A percentile compares a stretch with the other conserved stretches of the same genome.
Conservation (phyloP, 1,140 invertebrate genomes). For the Leptinotarsa defecta region DNA sequence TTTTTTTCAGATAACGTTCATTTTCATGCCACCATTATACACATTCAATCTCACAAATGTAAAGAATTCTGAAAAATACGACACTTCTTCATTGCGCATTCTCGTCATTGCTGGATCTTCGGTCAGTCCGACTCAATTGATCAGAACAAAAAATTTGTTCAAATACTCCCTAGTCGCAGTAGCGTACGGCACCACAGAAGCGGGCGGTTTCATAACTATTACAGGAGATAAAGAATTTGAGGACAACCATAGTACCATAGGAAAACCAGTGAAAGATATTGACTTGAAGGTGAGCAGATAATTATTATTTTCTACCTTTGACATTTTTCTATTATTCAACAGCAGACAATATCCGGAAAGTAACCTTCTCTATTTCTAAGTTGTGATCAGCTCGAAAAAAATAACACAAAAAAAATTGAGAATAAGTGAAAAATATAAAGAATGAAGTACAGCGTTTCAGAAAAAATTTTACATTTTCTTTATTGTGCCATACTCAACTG, state of each 20-base stretch:
- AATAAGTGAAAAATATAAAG: no score
- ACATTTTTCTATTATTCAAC: no score
- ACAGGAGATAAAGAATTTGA: conserved; percentile 30
- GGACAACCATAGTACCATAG: conserved; percentile 53
- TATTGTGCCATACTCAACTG: no score
- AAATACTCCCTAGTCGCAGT: conserved; percentile 51
- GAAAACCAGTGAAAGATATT: conserved; percentile 50
- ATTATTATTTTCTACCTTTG: no score
- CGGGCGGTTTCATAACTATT: conserved; percentile 39
- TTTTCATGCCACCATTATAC: conserved; percentile 49
- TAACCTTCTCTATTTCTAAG: no score
- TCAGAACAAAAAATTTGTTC: conserved; percentile 49
- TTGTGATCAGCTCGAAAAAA: no score
- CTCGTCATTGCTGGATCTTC: conserved; percentile 54
- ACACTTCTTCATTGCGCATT: conserved; percentile 51
- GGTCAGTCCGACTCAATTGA: conserved; percentile 47
- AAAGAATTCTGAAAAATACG: conserved; percentile 50
- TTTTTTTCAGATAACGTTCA: conserved; percentile 51
- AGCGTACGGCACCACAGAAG: conserved; percentile 58
- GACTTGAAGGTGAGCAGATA: conserved; percentile 53
- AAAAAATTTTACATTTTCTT: no score
- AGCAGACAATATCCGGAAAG: no score
- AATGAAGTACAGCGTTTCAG: no score
- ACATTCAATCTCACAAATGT: conserved; percentile 50
- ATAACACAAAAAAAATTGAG: no score